Evolutionary conservation across 2,113 vertebrate genomes (phyloP).

Genomic region (Centropus bengalensis): DNA sequence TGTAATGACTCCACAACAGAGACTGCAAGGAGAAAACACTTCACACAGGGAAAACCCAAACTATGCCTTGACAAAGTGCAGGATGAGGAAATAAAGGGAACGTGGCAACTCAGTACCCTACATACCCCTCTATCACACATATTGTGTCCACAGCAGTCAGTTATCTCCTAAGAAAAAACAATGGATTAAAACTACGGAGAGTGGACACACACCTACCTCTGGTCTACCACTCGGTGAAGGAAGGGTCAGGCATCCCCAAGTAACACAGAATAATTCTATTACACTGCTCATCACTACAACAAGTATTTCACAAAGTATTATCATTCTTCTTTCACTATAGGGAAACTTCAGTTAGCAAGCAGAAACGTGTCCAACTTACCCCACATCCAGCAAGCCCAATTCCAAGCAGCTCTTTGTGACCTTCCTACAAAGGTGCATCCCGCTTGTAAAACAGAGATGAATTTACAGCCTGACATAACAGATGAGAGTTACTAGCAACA

Average conservation of each 20-base stretch:
- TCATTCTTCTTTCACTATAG: background rate
- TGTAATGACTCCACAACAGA: fast-evolving
- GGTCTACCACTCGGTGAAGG: fast-evolving
- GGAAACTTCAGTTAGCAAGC: background rate
- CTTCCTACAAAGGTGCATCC: background rate
- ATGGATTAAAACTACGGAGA: background rate
- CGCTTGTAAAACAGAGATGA: background rate
- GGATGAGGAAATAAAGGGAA: background rate
- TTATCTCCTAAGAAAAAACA: background rate
- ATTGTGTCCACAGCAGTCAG: fast-evolving
- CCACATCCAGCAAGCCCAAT: background rate
- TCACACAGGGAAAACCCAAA: background rate
- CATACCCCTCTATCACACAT: fast-evolving
- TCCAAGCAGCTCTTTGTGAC: background rate
- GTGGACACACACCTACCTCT: background rate
- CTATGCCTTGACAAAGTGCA: background rate
- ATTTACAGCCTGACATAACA: background rate
- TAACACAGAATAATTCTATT: background rate
- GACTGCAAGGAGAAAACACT: background rate
- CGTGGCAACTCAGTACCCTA: background rate
- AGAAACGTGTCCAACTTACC: background rate
- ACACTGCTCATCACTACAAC: background rate
- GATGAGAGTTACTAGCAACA: background rate
- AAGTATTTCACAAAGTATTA: background rate
- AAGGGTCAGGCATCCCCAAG: background rate